Evolutionary conservation across 2,113 vertebrate genomes (phyloP).

Genomic region (Plectropomus leopardus): DNA sequence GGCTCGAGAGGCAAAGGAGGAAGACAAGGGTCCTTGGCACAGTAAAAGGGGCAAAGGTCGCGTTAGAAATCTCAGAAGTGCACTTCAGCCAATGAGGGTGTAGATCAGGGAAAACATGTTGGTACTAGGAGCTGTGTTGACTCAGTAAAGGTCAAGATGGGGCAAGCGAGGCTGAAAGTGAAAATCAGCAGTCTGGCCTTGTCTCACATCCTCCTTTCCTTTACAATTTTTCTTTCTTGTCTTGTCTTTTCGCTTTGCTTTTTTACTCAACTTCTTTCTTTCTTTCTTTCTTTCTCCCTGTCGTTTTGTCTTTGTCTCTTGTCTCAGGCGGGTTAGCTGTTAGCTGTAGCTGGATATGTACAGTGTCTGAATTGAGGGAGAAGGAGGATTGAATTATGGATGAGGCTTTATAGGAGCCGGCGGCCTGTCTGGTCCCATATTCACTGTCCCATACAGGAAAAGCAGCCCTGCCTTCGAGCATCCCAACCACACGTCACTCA

Average conservation of each 20-base stretch:
- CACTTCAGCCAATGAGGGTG: constrained; percentile 63
- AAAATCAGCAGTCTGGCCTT: constrained; percentile 34
- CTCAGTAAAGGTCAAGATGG: constrained; percentile 61
- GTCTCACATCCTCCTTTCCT: constrained; percentile 15
- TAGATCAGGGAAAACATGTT: constrained; percentile 63
- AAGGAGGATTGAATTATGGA: constrained; percentile 76
- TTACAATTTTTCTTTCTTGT: constrained; percentile 12
- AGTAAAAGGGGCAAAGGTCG: constrained; percentile 71
- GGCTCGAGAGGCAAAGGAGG: constrained; percentile 42
- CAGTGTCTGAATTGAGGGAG: constrained; percentile 60
- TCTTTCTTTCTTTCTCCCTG: neutral
- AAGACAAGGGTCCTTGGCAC: constrained; percentile 58
- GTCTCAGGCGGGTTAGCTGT: constrained; percentile 41
- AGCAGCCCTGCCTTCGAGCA: constrained; percentile 59
- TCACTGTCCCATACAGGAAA: constrained; percentile 67
- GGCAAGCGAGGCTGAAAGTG: constrained; percentile 32
- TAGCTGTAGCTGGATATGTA: constrained; percentile 40
- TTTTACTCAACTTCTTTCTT: neutral
- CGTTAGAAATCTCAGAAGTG: constrained; percentile 52
- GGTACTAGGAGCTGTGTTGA: constrained; percentile 51
- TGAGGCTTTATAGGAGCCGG: constrained; percentile 73
- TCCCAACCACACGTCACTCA: constrained; percentile 66
- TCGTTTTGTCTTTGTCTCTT: constrained; percentile 10
- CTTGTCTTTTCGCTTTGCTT: neutral
- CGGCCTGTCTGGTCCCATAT: constrained; percentile 72